Evolutionary conservation across 2,113 vertebrate genomes (phyloP).

Genomic region (Colistium nudipinnis): DNA sequence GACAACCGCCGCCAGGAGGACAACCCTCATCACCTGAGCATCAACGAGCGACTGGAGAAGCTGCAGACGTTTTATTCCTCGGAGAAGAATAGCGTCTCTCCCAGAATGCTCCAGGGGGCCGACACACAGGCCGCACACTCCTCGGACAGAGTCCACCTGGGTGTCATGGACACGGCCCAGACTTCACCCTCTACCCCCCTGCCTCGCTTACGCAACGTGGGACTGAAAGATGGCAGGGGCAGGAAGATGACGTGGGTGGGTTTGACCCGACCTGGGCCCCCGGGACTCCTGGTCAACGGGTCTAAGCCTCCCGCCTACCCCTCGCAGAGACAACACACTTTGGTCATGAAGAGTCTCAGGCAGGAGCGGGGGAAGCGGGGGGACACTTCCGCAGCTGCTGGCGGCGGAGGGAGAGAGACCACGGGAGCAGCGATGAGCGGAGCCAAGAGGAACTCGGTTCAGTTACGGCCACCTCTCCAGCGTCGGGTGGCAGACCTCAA

Average conservation of each 20-base stretch:
- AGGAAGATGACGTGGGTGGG: slow-evolving; percentile 81
- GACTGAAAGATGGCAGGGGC: slow-evolving; percentile 67
- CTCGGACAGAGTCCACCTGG: slow-evolving; percentile 52
- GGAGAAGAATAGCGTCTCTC: slow-evolving; percentile 67
- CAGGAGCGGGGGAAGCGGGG: slow-evolving; percentile 80
- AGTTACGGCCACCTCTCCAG: slow-evolving; percentile 73
- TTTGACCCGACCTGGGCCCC: slow-evolving; percentile 58
- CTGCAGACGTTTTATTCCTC: slow-evolving; percentile 70
- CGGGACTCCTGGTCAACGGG: slow-evolving; percentile 67
- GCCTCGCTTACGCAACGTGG: slow-evolving; percentile 74
- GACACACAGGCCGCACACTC: slow-evolving; percentile 43
- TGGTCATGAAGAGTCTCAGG: slow-evolving; percentile 76
- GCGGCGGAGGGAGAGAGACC: slow-evolving; percentile 26
- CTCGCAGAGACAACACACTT: slow-evolving; percentile 73
- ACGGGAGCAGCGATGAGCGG: slow-evolving; percentile 61
- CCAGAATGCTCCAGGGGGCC: slow-evolving; percentile 66
- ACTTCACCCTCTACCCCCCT: slow-evolving; percentile 65
- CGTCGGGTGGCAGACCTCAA: slow-evolving; percentile 77
- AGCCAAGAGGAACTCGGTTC: slow-evolving; percentile 80
- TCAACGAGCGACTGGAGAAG: slow-evolving; percentile 75
- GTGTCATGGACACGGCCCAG: slow-evolving; percentile 58
- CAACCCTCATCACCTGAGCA: slow-evolving; percentile 47
- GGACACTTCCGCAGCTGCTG: slow-evolving; percentile 47
- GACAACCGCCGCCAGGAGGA: slow-evolving; percentile 57
- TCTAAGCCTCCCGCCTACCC: slow-evolving; percentile 76